Evolutionary conservation across 2,113 vertebrate genomes (phyloP), one percentile per base, ranked within the genome.

Genomic region (Corythaeola cristata): DNA sequence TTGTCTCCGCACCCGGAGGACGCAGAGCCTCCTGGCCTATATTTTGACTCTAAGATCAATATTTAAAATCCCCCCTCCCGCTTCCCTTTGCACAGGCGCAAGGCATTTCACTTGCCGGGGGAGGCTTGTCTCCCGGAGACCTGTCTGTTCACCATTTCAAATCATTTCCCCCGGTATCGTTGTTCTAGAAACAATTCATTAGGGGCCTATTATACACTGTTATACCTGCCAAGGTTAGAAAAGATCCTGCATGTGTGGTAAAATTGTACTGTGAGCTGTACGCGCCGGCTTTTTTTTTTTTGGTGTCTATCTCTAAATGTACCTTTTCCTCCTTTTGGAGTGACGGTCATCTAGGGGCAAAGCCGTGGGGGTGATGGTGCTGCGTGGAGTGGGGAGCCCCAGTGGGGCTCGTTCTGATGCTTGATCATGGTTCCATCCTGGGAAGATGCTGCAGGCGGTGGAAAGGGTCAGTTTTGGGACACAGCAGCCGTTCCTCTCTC

Each of bases 121-220:
- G 74, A 83, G 89, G 73, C 27, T 89, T 0, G 8, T 89, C 93
- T 96, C 81, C 23, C 74, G 85, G 84, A 93, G 87, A 67, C 74
- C 77, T 95, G 89, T 60, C 95, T 94, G 84, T 71, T 96, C 89
- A 75, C 95, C 62, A 21, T 77, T 94, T 95, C 93, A 96, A 89
- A 96, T 85, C 14, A 87, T 88, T 94, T 91, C 81, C 74, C 74
- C 58, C 5, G 2, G 14, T 60, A 93, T 85, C 62, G 10, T 87
- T 93, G 93, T 93, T 94, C 94, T 96, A 85, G 94, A 96, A 96
- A 94, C 91, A 96, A 95, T 89, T 95, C 93, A 95, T 96, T 94
- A 96, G 96, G 93, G 94, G 87, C 93, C 91, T 75, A 92, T 96
- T 97, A 96, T 63, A 87, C 69, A 62, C 12, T 56, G 78, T 95